Percentiles rank a stretch among this genome's conserved stretches.
Conservation (phyloP, 2,113 vertebrate species). For the Tychaedon coryphoeus region DNA sequence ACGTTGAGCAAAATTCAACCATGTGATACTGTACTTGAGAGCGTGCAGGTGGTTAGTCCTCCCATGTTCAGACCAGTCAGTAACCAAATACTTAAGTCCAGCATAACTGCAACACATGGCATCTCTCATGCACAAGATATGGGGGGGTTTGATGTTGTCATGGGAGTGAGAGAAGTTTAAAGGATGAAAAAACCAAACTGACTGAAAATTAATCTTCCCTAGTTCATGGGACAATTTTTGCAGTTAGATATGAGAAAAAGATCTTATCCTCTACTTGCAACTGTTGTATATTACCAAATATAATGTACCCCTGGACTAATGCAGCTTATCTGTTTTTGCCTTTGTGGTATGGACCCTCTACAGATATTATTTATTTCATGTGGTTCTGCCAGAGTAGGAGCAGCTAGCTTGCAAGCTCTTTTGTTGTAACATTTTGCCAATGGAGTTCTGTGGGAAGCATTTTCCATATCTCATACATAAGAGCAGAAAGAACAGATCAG, state of each 20-base stretch:
- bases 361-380: background rate
- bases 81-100: background rate
- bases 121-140: background rate
- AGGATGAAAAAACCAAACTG: background rate
- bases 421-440: background rate
- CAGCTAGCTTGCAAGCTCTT: background rate
- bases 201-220: background rate
- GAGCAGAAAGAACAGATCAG: background rate
- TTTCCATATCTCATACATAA: background rate
- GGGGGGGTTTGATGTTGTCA: accelerated
- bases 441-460: background rate
- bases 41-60: background rate
- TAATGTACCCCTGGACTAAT: background rate
- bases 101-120: accelerated
- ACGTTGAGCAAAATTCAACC: background rate
- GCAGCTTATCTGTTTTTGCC: background rate
- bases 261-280: background rate
- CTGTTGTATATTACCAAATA: background rate
- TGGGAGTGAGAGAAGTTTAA: background rate
- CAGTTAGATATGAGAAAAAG: background rate
- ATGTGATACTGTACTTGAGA: background rate
- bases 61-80: background rate
- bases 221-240: background rate
- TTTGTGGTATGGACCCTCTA: background rate
- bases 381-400: background rate